Evolutionary conservation across 2,113 vertebrate genomes (phyloP).

Genomic region (Pardalotus punctatus): DNA sequence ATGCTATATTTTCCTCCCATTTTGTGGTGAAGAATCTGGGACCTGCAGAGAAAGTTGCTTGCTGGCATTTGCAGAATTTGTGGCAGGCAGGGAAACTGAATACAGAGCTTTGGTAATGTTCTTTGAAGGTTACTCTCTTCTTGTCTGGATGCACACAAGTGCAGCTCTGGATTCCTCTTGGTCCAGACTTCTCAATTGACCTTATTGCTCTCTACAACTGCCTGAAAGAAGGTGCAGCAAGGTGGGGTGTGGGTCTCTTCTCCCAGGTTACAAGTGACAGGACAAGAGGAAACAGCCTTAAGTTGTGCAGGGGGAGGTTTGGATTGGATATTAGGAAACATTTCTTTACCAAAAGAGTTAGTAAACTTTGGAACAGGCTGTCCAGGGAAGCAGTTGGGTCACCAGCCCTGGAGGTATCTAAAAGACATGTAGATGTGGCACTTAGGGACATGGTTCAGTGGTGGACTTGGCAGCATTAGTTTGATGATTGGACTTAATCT

Average conservation of each 20-base stretch:
- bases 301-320: rapidly evolving
- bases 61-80: background rate
- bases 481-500: background rate
- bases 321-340: background rate
- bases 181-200: background rate
- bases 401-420: background rate
- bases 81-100: background rate
- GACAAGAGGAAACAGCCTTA: background rate
- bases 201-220: rapidly evolving
- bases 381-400: too few species aligned
- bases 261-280: background rate
- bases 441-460: background rate
- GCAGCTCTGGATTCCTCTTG: background rate
- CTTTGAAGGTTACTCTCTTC: background rate
- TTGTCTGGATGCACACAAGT: background rate
- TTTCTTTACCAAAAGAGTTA: background rate
- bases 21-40: background rate
- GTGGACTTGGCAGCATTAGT: background rate
- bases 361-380: background rate
- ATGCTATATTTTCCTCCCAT: background rate
- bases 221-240: background rate
- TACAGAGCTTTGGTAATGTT: background rate
- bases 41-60: background rate
- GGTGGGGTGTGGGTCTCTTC: background rate
- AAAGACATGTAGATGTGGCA: background rate